Base-by-base conservation (phyloP, 2,797 vertebrate genomes). In the Urosaurus nigricauda region DNA sequence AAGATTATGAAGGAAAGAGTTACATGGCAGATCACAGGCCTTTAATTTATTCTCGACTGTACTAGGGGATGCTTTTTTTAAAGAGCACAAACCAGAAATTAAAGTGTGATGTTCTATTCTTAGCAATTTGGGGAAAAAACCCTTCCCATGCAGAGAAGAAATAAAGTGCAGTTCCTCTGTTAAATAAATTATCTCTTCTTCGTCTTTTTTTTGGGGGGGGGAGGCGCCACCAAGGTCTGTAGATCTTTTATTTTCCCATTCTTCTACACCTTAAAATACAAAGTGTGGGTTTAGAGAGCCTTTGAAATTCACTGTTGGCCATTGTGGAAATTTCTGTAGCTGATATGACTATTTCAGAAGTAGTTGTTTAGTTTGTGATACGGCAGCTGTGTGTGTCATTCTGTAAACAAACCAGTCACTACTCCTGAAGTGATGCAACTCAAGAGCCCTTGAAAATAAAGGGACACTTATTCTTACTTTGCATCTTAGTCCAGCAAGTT, bases 1-100 rank as follows among this genome's bases (percentile, higher is more conserved):
- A 73, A 80, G 68, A 80, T 85, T 85, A 83, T 77, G 83, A 74
- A 26, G 21, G 40, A 77, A 58, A 85, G 80, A 89, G 79, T 85
- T 80, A 35, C 32, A 60, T 83, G 43, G 21, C 24, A 37, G 80
- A 77, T 37, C 53, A 37, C 63, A 83, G 35, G 58, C 26, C 71
- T 26, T 65, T 40, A 85, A 63, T 85, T 85, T 87, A 58, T 43
- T 74, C 43, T 84, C 35, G 32, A 37, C 43, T 43, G 43, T 43
- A 43, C 60, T 78, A 43, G 73, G 73, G 43, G 63, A 60, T 73
- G 13, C 6, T 56, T 68, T 68, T 53, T 51, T 75, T 58, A 37
- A n/a, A 43, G 43, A 78, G 43, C 53, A 79, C 1, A 14, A 68
- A 68, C 32, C 8, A 79, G 16, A 29, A 68, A 53, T 58, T 47